Base-by-base conservation (phyloP, 2,888 invertebrate genomes). In the Bombylius major region DNA sequence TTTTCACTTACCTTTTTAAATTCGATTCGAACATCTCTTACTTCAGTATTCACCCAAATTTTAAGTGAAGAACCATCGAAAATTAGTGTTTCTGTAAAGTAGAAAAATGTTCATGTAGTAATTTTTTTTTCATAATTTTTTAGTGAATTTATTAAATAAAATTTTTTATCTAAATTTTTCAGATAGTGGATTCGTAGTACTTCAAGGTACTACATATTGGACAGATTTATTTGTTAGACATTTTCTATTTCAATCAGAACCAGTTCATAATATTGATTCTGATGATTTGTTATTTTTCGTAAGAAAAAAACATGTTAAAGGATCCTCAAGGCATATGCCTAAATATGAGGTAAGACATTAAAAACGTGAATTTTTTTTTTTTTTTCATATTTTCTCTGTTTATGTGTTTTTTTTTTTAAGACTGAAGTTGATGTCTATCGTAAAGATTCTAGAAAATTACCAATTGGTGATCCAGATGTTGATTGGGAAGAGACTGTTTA, bases 401-500 rank as follows among this genome's bases (percentile, higher is more conserved):
- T 45, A 42, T 34, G 6, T 23, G 4, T n/a, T 3, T 49, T 53
- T 47, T 51, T 42, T 69, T 76, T 70, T 65, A 76, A 94, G 87
- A 92, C 92, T 69, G 90, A 91, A 75, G 89, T 98, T 63, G 96
- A 98, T 77, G 98, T 98, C 62, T 97, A 93, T 77, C 86, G 98
- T 62, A 92, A 95, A 77, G 95, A 96, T 76, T 96, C 96, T 68
- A 87, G 93, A 70, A 95, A 96, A 75, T 79, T 97, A 68, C 98
- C 98, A 53, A 89, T 96, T 67, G 93, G 93, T 59, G 96, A 98
- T 78, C 89, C 90, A 48, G 91, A 91, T 61, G 88, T 97, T 66
- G 96, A 98, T 77, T 99, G 98, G 98, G 97, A 98, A 77, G 98
- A 99, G 79, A 98, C 97, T 57, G 95, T 98, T 62, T 98, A 97